A percentile compares a stretch with the other conserved stretches of the same genome.
These are phyloP conservation scores for Trissonchulus latispiculum DNA, from an alignment of 2,888 invertebrate genomes.

Conservation along the genomic window DNA sequence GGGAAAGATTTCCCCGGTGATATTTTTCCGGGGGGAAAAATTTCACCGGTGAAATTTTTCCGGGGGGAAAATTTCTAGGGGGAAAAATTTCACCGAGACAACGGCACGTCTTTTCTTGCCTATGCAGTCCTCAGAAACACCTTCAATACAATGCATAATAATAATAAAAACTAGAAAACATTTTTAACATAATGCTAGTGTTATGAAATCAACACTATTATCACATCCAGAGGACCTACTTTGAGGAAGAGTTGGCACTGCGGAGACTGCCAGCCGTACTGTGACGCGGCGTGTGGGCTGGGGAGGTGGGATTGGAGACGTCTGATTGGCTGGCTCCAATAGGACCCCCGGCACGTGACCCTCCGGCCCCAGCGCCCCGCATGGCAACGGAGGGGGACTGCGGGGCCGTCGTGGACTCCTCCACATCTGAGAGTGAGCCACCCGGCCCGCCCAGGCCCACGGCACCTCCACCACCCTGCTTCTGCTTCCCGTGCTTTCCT, in stretches of 20 bases:
- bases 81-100: too few species aligned
- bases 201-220: too few species aligned
- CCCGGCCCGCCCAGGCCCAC: slow-evolving; percentile 24
- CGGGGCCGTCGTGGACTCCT: slow-evolving; percentile 42
- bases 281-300: slow-evolving; percentile 14
- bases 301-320: slow-evolving; percentile 15
- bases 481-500: slow-evolving; percentile 32
- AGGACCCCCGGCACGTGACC: neutral
- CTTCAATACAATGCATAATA: too few species aligned
- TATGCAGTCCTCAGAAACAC: too few species aligned
- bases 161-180: too few species aligned
- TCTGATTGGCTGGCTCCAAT: neutral
- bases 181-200: too few species aligned
- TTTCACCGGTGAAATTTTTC: too few species aligned
- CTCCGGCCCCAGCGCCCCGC: neutral
- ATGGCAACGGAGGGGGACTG: neutral
- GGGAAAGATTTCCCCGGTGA: too few species aligned
- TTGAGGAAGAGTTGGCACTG: slow-evolving; percentile 49
- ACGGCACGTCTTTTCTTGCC: too few species aligned
- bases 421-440: slow-evolving; percentile 49
- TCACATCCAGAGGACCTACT: too few species aligned
- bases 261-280: slow-evolving; percentile 34
- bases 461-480: slow-evolving; percentile 23
- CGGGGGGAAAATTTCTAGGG: too few species aligned
- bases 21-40: too few species aligned